A percentile compares a stretch with the other conserved stretches of the same genome.
phyloP scores from a whole-genome alignment of 2,888 invertebrate species.

The Agapetus fuscipes region DNA sequence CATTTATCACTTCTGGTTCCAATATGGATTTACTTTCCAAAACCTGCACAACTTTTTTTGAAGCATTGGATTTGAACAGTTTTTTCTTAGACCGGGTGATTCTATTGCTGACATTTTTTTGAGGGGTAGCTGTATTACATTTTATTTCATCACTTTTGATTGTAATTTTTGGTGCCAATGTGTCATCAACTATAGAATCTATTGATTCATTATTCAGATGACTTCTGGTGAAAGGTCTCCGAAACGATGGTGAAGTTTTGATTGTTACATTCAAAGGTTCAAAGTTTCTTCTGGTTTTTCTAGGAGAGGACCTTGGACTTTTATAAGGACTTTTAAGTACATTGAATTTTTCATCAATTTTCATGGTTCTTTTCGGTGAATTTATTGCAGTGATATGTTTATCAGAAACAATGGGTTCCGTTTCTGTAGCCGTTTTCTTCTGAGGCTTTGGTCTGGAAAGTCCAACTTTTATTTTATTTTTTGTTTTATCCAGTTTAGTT shows the following conservation, averaged over 20 bases:
- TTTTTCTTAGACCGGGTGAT: too few species aligned
- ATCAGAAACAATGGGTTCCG: too few species aligned
- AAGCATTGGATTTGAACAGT: too few species aligned
- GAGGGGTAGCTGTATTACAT: too few species aligned
- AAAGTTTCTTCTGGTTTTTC: slow-evolving; percentile 16
- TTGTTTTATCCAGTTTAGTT: slow-evolving; percentile 2
- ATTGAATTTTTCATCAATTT: slow-evolving; percentile 13
- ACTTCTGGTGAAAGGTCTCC: slow-evolving; percentile 4
- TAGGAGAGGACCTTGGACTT: slow-evolving; percentile 16
- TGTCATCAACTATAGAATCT: neutral
- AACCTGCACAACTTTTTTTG: too few species aligned
- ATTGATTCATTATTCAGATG: neutral
- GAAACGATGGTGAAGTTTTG: slow-evolving; percentile 21
- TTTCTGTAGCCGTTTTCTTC: too few species aligned
- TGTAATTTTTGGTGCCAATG: neutral
- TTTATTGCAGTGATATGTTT: too few species aligned
- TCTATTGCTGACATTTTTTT: too few species aligned
- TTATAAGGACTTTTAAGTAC: slow-evolving; percentile 6
- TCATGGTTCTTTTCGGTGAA: slow-evolving; percentile 4
- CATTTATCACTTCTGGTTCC: too few species aligned
- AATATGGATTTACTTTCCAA: too few species aligned
- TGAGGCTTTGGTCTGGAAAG: slow-evolving; percentile 35
- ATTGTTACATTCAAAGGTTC: slow-evolving; percentile 21
- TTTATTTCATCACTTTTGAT: too few species aligned
- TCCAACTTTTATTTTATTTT: slow-evolving; percentile 31